These are phyloP conservation scores for Cancer borealis DNA, from an alignment of 2,888 invertebrate species.

Conservation along the genomic window DNA sequence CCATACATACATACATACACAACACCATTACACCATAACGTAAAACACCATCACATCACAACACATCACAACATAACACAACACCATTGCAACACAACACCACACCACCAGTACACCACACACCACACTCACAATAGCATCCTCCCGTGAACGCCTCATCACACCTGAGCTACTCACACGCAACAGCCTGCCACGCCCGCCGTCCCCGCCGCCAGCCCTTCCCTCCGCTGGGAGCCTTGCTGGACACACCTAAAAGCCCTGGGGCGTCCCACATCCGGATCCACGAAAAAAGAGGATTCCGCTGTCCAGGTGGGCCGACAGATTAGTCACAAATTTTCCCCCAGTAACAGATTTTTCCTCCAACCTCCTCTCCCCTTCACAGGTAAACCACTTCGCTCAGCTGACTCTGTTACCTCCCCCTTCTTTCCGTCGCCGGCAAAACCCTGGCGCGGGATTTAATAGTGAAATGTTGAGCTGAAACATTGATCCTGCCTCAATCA, in stretches of 20 bases:
- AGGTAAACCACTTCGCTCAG: constrained; percentile 20
- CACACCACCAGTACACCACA: background rate
- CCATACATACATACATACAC: no score
- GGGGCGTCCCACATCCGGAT: constrained; percentile 20
- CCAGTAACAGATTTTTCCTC: constrained; percentile 20
- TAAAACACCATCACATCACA: no score
- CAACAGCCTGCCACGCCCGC: background rate
- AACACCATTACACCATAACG: no score
- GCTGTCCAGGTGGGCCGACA: constrained; percentile 20
- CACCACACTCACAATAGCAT: background rate
- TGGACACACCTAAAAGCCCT: constrained; percentile 20
- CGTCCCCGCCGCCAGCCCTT: background rate
- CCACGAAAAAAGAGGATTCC: constrained; percentile 1
- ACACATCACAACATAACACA: no score
- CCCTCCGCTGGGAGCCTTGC: constrained; percentile 11
- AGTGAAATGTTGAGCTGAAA: background rate
- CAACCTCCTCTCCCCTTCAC: background rate
- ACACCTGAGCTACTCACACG: background rate
- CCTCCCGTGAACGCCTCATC: constrained; percentile 20
- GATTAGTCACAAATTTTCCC: constrained; percentile 20
- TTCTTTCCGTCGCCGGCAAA: background rate
- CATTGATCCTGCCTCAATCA: background rate
- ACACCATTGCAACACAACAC: no score
- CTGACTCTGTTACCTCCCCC: constrained; percentile 20
- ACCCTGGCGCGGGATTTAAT: background rate